A percentile compares a stretch with the other conserved stretches of the same genome.
These are phyloP conservation scores for Sapajus apella DNA, from an alignment of 2,113 vertebrate genomes.

Conservation along the genomic window DNA sequence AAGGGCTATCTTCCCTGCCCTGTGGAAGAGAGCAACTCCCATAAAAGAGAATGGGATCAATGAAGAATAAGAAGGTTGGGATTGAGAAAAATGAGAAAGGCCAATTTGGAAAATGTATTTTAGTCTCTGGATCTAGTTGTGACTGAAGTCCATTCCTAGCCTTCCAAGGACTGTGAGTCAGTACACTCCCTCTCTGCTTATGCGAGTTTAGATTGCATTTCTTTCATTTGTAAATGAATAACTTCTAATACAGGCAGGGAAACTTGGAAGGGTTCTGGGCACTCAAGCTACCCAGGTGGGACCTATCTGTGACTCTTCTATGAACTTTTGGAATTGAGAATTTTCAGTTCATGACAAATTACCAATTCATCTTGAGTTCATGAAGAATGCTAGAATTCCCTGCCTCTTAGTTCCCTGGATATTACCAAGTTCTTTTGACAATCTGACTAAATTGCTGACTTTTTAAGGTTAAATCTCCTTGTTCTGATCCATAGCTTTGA, in stretches of 20 bases:
- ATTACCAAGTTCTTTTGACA: not conserved
- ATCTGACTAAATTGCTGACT: not conserved
- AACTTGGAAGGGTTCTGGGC: not conserved
- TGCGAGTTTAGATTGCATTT: not conserved
- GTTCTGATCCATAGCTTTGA: not conserved
- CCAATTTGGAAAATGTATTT: not conserved
- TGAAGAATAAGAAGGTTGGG: not conserved
- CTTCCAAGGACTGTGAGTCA: not conserved
- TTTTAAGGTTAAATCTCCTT: not conserved
- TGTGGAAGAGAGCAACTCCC: not conserved
- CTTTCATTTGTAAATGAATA: not conserved
- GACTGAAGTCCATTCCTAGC: not conserved
- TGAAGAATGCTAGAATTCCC: not conserved
- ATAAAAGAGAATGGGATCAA: not conserved
- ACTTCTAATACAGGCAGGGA: not conserved
- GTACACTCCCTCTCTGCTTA: not conserved
- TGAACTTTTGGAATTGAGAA: not conserved
- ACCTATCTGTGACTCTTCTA: not conserved
- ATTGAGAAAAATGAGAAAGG: not conserved
- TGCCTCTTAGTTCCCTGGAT: not conserved
- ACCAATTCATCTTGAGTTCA: not conserved
- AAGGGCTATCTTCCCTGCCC: not conserved
- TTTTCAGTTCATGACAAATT: not conserved
- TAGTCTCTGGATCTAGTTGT: not conserved
- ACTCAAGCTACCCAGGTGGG: not conserved